Evolutionary conservation across 92 coral and sea anemone species (phyloP), one percentile per base, ranked within the genome.

Genomic region (Phenganax marumi): DNA sequence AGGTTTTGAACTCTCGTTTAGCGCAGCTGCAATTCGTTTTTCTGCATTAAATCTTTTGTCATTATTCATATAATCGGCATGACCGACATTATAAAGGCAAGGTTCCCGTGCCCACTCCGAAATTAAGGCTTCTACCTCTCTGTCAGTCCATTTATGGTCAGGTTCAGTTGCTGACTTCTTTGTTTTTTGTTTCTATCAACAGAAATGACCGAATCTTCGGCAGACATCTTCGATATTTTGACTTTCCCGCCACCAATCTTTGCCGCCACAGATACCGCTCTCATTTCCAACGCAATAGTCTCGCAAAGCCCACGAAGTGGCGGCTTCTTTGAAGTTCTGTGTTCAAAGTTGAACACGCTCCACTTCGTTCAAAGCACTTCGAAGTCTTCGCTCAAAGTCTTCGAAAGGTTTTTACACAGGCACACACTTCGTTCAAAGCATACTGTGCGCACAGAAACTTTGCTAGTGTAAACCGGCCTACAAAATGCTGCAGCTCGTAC

Each of bases 361-460:
- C 22, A 7, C 49, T 23, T 68, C 18, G 73, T 10, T 26, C 43
- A 68, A 68, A 68, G 73, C 24, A 13, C 73, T 68, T 68, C 43
- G 1, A 56, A 56, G 33, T 68, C 43, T 16, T 14, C 0, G 73
- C 24, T 68, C 12, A 68, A 26, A 68, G 73, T 26, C 47, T 68
- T 68, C 26, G 73, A 68, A 68, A 68, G 73, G 73, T 21, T 49
- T 68, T 68, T 68, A 68, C 73, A 68, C 52, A 19, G 12, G 17
- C 73, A 68, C 43, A 68, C 73, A 68, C 73, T 14, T 58, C 8
- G 19, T 8, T 58, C 65, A 58, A 23, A 68, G 48, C 50, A 21
- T 68, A 68, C 73, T 68, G 47, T 13, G 47, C 17, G 17, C 73
- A 68, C 47, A 68, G 73, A 68, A 22, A 66, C 43, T 33, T 33